Percentiles rank a stretch among this genome's conserved stretches.
Conservation (phyloP, 2,888 invertebrate species). For the Diplazon laetatorius region DNA sequence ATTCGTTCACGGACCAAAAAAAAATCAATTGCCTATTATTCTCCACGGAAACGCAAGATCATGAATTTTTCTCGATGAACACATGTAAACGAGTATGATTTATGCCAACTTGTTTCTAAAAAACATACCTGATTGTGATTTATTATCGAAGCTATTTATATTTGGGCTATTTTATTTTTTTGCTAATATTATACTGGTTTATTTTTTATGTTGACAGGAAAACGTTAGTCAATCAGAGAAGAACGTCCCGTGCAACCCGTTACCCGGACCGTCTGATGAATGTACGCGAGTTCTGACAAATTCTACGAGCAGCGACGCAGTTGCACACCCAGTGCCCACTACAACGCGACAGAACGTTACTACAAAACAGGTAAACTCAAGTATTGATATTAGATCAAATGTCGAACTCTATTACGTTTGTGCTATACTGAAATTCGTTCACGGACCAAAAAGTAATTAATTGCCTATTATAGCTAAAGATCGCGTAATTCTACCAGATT, state of each 20-base stretch:
- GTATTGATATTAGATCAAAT: slow-evolving; percentile 23
- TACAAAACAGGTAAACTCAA: slow-evolving; percentile 24
- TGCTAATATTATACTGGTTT: slow-evolving; percentile 2
- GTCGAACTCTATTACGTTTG: not conserved
- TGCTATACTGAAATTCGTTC: not conserved
- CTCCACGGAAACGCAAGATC: too few species aligned
- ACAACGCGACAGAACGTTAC: slow-evolving; percentile 1
- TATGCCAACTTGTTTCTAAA: too few species aligned
- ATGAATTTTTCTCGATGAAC: too few species aligned
- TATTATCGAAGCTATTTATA: too few species aligned
- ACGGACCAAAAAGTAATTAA: not conserved
- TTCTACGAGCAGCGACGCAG: slow-evolving; percentile 5
- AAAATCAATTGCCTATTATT: not conserved
- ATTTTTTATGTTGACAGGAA: slow-evolving; percentile 39
- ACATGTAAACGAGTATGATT: too few species aligned
- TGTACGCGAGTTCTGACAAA: not conserved
- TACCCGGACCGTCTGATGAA: slow-evolving; percentile 25
- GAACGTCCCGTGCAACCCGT: slow-evolving; percentile 27
- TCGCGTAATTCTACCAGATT: not conserved
- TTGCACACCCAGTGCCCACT: slow-evolving; percentile 17
- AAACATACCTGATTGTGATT: too few species aligned
- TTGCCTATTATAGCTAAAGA: not conserved
- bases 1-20: not conserved
- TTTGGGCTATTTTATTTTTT: slow-evolving; percentile 6
- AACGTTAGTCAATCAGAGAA: slow-evolving; percentile 20